Evolutionary conservation across 2,113 vertebrate genomes (phyloP).

Genomic region (Thalassarche chlororhynchos): DNA sequence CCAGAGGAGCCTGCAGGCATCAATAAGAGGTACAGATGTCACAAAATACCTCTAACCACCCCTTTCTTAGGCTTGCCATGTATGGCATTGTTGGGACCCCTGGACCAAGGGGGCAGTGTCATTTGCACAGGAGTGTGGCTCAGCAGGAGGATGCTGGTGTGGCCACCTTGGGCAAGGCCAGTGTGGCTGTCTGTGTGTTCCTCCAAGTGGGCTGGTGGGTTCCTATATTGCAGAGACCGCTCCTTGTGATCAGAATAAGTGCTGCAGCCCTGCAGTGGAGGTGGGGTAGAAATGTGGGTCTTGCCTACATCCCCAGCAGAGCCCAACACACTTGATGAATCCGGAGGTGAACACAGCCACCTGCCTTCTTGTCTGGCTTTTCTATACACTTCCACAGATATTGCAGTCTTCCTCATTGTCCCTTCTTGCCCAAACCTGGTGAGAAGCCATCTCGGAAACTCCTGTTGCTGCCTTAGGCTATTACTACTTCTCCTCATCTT

Average conservation of each 20-base stretch:
- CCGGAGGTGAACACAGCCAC: not conserved
- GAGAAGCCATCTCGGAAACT: not conserved
- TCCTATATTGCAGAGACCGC: not conserved
- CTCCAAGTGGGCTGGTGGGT: not conserved
- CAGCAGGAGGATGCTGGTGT: not conserved
- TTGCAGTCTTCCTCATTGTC: not conserved
- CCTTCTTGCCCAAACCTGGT: not conserved
- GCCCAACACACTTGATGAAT: not conserved
- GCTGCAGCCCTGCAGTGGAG: not conserved
- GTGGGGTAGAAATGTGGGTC: not conserved
- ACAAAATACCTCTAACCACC: not conserved
- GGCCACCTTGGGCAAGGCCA: not conserved
- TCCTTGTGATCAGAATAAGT: not conserved
- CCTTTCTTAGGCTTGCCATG: not conserved
- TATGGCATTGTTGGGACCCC: not conserved
- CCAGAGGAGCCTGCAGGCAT: not conserved
- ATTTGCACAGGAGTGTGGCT: not conserved
- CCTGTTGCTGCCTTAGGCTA: not conserved
- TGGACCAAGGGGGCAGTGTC: not conserved
- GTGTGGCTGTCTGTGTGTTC: not conserved
- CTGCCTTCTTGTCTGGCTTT: not conserved
- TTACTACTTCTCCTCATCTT: not conserved
- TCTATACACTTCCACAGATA: not conserved
- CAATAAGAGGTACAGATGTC: not conserved
- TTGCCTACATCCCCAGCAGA: not conserved